Base-by-base conservation (phyloP, 1,140 invertebrate species). In the Phymorhynchus buccinoides region DNA sequence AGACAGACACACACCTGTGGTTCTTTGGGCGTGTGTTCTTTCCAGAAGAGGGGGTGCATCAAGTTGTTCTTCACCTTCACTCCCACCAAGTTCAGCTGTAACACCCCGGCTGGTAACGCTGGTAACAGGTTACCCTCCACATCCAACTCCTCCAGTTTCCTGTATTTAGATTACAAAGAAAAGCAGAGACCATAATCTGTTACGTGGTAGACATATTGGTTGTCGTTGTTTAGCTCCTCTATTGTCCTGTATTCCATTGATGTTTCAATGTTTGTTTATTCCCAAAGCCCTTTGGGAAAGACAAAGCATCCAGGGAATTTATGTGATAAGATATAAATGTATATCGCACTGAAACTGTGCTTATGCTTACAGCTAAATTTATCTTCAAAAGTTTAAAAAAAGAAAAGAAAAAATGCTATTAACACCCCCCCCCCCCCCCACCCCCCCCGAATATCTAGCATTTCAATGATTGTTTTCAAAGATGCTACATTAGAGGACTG, bases 41-140 rank as follows among this genome's bases (percentile, higher is more conserved):
- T 90, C 92, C 92, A 93, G 82, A 93, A 93, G 41, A 93, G 81
- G 9, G 93, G 93, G 86, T 93, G 92, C 91, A 93, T 92, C 82
- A 92, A 92, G 84, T 93, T 93, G 86, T 93, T 93, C 82, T 90
- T 87, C 44, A 93, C 89, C 86, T 90, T 90, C 0, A 93, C 80
- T 77, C 88, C 86, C 62, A 88, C 83, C 66, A 93, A 88, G n/a
- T 75, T 81, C 30, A 93, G 88, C 66, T 85, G 78, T 30, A 93
- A 68, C n/a, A 88, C 88, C 48, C 89, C 88, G 86, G 87, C 89
- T 14, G 92, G 92, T 84, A 93, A 85, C 6, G 91, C 91, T 48
- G 90, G 86, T 16, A 93, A 52, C 88, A 93, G 90, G 86, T 93
- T 93, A 12, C 93, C 93, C 78, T 93, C 93, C 71, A 93, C 27